phyloP scores from a whole-genome alignment of 2,888 invertebrate species.

The Adelphocoris suturalis region DNA sequence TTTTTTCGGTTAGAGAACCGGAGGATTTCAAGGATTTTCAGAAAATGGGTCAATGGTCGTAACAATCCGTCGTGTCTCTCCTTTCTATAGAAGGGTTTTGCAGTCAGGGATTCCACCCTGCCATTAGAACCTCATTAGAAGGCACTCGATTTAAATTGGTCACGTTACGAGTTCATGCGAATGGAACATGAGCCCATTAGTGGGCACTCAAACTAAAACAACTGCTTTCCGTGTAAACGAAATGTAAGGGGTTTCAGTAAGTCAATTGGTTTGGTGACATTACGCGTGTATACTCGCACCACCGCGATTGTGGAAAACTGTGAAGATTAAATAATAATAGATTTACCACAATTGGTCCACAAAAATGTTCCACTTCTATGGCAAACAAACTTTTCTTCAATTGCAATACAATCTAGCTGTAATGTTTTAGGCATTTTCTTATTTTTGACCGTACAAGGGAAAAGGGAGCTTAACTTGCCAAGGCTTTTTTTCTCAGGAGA shows the following conservation, averaged over 20 bases:
- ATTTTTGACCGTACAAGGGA: no score
- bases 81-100: neutral
- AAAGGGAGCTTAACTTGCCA: no score
- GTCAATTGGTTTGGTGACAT: no score
- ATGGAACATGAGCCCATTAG: constrained; percentile 24
- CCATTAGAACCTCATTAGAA: constrained; percentile 14
- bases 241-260: neutral
- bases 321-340: no score
- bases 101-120: neutral
- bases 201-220: neutral
- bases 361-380: no score
- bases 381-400: no score
- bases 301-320: no score
- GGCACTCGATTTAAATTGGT: constrained; percentile 23
- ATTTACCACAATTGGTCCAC: no score
- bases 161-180: neutral
- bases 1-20: neutral
- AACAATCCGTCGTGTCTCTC: constrained; percentile 9
- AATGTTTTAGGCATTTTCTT: no score
- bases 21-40: neutral
- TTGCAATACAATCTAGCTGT: no score
- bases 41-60: constrained; percentile 22
- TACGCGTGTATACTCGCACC: no score
- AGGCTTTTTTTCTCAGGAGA: no score
- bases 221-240: neutral